Percentiles rank a stretch among this genome's conserved stretches.
phyloP scores from a whole-genome alignment of 2,888 invertebrate species.

The Harpagoxenus sublaevis region DNA sequence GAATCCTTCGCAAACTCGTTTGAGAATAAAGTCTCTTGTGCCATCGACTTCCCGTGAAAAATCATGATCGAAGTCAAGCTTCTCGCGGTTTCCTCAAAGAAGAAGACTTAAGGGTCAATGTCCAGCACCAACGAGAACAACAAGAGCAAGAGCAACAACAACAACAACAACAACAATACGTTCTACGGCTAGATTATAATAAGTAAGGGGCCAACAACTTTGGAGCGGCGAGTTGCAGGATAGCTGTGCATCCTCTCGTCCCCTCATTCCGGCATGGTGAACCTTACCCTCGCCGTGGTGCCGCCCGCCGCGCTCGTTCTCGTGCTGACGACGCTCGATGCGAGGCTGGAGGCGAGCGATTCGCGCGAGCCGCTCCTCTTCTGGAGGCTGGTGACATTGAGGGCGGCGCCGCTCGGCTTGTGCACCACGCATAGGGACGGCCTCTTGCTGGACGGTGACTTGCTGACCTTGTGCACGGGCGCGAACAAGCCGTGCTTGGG shows the following conservation, averaged over 20 bases:
- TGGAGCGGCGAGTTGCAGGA: background rate
- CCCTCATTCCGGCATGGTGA: slow-evolving; percentile 86
- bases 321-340: slow-evolving; percentile 86
- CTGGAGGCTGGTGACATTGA: slow-evolving; percentile 85
- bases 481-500: slow-evolving; percentile 97
- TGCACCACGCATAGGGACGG: slow-evolving; percentile 89
- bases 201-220: background rate
- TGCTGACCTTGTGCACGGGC: slow-evolving; percentile 95
- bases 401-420: slow-evolving; percentile 88
- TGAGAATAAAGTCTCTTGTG: background rate
- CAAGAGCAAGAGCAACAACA: background rate
- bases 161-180: background rate
- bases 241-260: slow-evolving; percentile 1
- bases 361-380: slow-evolving; percentile 94
- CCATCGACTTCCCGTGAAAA: background rate
- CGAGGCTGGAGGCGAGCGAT: slow-evolving; percentile 89
- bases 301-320: slow-evolving; percentile 89
- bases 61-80: background rate
- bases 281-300: slow-evolving; percentile 90
- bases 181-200: slow-evolving; percentile 16
- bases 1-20: slow-evolving; percentile 6
- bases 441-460: slow-evolving; percentile 92
- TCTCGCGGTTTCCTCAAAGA: background rate
- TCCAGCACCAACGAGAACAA: slow-evolving; percentile 1
- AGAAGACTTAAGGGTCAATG: slow-evolving; percentile 3